phyloP scores from a whole-genome alignment of 2,888 invertebrate genomes.

The Nephrotoma guestfalica region DNA sequence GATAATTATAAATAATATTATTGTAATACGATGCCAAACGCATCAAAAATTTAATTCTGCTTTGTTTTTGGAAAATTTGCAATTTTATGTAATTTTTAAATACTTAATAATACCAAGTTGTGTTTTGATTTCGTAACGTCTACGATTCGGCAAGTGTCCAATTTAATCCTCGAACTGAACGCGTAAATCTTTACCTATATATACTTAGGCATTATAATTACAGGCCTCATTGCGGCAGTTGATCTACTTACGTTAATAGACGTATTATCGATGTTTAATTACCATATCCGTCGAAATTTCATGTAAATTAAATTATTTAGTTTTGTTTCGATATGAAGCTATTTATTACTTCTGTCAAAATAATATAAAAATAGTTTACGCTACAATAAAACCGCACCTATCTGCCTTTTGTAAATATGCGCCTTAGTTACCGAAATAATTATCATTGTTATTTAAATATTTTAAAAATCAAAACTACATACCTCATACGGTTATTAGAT shows the following conservation, averaged over 20 bases:
- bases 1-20: background rate
- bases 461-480: background rate
- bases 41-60: background rate
- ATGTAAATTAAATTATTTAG: background rate
- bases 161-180: too few relatives aligned
- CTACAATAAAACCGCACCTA: background rate
- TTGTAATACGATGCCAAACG: background rate
- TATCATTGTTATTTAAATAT: background rate
- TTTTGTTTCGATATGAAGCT: background rate
- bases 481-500: background rate
- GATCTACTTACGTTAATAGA: background rate
- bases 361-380: background rate
- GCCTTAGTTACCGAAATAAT: background rate
- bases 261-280: background rate
- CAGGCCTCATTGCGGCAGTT: background rate
- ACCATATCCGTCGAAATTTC: background rate
- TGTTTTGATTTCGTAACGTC: too few relatives aligned
- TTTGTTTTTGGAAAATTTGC: background rate
- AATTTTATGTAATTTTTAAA: background rate
- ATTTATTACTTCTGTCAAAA: background rate
- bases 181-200: too few relatives aligned
- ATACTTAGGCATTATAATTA: too few relatives aligned
- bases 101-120: background rate
- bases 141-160: too few relatives aligned
- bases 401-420: background rate